A percentile compares a stretch with the other conserved stretches of the same genome.
Conservation (phyloP, 2,888 invertebrate species). For the Drosophila diplacantha region DNA sequence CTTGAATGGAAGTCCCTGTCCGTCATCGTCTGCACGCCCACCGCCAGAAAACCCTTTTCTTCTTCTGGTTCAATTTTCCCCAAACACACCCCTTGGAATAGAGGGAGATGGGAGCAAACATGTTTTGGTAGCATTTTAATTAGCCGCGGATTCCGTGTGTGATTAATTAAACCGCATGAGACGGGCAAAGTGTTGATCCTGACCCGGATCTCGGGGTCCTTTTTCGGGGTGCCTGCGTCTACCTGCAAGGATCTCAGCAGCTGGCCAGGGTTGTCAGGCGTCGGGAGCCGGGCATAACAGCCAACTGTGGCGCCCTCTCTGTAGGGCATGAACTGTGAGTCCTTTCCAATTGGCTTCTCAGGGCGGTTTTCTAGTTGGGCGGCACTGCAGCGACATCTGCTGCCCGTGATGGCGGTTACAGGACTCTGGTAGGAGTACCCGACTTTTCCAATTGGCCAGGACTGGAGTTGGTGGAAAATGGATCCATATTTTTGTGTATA, state of each 20-base stretch:
- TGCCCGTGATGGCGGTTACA: slow-evolving; percentile 7
- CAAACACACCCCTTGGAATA: slow-evolving; percentile 30
- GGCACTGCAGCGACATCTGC: slow-evolving; percentile 47
- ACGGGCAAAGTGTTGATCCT: slow-evolving; percentile 36
- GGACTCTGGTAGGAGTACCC: slow-evolving; percentile 9
- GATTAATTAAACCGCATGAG: slow-evolving; percentile 69
- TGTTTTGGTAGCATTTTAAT: slow-evolving; percentile 70
- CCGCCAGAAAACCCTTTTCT: slow-evolving; percentile 4
- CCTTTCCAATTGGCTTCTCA: background rate
- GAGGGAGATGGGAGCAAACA: slow-evolving; percentile 19
- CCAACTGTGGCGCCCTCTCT: slow-evolving; percentile 50
- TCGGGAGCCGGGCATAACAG: background rate
- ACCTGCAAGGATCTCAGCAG: slow-evolving; percentile 16
- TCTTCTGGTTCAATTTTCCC: slow-evolving; percentile 26
- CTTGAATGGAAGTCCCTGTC: slow-evolving; percentile 51
- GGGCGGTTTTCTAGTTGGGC: slow-evolving; percentile 43
- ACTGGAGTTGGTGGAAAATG: background rate
- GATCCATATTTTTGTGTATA: background rate
- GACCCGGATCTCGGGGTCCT: background rate
- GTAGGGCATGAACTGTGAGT: background rate
- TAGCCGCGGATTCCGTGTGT: slow-evolving; percentile 48
- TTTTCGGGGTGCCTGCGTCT: background rate
- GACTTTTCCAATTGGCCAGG: background rate
- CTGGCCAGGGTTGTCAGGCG: slow-evolving; percentile 37
- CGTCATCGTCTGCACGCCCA: slow-evolving; percentile 74